These are phyloP conservation scores for Leptinotarsa juncta DNA, from an alignment of 2,888 invertebrate species.

Conservation along the genomic window DNA sequence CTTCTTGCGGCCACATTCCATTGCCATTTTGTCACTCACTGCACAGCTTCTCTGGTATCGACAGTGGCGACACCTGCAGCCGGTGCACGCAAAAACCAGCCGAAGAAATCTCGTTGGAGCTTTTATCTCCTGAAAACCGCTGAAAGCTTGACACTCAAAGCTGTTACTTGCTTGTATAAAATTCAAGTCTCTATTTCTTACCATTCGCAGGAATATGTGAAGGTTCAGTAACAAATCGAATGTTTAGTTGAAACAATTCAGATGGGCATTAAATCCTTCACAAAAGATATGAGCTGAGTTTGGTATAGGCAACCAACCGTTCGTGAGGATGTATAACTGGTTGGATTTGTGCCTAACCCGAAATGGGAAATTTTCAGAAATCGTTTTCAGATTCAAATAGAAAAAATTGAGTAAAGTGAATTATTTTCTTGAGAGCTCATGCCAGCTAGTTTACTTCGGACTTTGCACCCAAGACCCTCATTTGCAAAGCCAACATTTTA, in stretches of 20 bases:
- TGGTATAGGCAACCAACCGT: not conserved
- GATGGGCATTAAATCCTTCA: not conserved
- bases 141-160: not conserved
- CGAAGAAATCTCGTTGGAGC: conserved; percentile 36
- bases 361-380: not conserved
- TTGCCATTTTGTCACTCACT: conserved; percentile 68
- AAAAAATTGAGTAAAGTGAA: no score
- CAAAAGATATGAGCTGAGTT: not conserved
- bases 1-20: conserved; percentile 64
- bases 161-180: not conserved
- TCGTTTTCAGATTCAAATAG: no score
- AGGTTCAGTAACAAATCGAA: not conserved
- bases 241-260: not conserved
- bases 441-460: no score
- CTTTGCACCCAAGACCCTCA: no score
- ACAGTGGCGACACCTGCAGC: conserved; percentile 49
- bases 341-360: not conserved
- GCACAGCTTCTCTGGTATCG: conserved; percentile 54
- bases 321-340: not conserved
- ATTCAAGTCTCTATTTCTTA: not conserved
- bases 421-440: no score
- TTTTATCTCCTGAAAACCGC: conserved; percentile 21
- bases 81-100: conserved; percentile 37
- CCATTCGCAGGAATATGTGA: not conserved
- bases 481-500: no score